Conservation (phyloP, 2,797 vertebrate species). For the Xerus rutilus region DNA sequence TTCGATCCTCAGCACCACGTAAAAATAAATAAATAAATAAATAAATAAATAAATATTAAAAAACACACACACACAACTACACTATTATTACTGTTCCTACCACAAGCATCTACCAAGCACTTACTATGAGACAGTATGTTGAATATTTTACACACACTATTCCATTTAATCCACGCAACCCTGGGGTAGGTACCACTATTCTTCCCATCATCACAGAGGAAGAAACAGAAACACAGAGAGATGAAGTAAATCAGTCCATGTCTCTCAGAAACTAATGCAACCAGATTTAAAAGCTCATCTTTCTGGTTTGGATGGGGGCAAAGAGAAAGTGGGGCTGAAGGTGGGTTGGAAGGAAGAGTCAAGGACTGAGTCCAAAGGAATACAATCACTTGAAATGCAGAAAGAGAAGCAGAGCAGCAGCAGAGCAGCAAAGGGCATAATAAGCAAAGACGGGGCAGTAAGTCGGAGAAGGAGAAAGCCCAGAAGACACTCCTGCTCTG, state of each 20-base stretch:
- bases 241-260: background rate
- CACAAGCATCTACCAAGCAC: background rate
- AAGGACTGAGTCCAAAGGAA: background rate
- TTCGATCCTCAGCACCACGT: no score
- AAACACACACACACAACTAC: background rate
- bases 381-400: background rate
- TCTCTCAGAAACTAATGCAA: conserved; percentile 17
- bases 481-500: background rate
- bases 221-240: conserved; percentile 5
- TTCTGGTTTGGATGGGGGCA: background rate
- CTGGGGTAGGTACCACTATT: background rate
- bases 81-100: background rate
- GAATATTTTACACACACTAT: background rate
- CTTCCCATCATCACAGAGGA: background rate
- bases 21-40: no score
- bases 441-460: background rate
- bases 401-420: background rate
- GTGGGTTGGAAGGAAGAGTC: background rate
- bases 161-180: background rate
- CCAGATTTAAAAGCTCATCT: background rate
- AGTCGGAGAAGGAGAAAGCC: background rate
- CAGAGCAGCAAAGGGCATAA: background rate
- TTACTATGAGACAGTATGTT: background rate
- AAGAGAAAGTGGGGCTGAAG: background rate
- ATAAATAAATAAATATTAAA: no score